Conservation (phyloP, 2,797 vertebrate species). For the Cyprinodon diabolis region DNA sequence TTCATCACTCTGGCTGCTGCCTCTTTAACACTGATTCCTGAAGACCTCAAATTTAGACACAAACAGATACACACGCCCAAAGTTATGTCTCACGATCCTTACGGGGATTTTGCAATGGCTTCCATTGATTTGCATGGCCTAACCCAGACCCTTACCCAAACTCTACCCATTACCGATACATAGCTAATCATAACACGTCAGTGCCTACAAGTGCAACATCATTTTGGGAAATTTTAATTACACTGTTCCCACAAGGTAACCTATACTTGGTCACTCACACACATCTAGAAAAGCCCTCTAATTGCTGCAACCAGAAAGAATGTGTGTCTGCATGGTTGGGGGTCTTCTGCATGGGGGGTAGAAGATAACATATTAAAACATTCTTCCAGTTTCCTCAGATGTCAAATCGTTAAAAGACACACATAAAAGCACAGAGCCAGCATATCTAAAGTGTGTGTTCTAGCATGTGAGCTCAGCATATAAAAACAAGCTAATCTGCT, state of each 20-base stretch:
- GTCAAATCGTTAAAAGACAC: conserved; percentile 27
- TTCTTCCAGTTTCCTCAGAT: conserved; percentile 58
- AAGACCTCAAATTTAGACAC: conserved; percentile 64
- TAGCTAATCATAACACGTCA: no score
- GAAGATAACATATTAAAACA: conserved; percentile 73
- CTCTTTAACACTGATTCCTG: conserved; percentile 89
- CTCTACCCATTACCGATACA: no score
- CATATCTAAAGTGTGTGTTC: conserved; percentile 19
- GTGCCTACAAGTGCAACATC: no score
- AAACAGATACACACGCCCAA: conserved; percentile 19
- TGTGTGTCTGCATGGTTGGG: conserved; percentile 34
- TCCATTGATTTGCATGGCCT: no score
- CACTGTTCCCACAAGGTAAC: no score
- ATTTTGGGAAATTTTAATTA: no score
- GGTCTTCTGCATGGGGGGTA: conserved; percentile 54
- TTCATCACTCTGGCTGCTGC: conserved; percentile 82
- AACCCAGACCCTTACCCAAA: no score
- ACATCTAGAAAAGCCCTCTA: neutral
- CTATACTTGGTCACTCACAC: neutral
- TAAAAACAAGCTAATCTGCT: conserved; percentile 77
- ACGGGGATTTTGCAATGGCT: no score
- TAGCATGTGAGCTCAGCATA: conserved; percentile 36
- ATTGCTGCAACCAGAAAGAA: conserved; percentile 51
- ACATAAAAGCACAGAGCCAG: conserved; percentile 33
- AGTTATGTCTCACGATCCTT: no score